A percentile compares a stretch with the other conserved stretches of the same genome.
These are phyloP conservation scores for Globia sparganii DNA, from an alignment of 2,888 invertebrate species.

Conservation along the genomic window DNA sequence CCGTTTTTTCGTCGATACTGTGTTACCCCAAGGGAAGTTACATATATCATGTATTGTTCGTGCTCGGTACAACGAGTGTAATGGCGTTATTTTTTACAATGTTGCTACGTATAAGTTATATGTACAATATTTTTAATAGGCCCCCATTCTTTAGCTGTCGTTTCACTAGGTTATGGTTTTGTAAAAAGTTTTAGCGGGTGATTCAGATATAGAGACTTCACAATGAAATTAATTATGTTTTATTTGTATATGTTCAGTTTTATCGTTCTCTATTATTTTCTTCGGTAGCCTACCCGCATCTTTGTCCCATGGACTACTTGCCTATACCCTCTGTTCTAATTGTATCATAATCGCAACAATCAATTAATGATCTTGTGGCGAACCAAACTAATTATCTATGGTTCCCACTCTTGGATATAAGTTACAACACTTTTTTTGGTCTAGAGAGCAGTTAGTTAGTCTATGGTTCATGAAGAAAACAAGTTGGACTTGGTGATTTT, in stretches of 20 bases:
- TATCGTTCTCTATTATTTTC: background rate
- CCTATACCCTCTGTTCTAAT: background rate
- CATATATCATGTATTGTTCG: slow-evolving; percentile 65
- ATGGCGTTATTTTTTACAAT: slow-evolving; percentile 61
- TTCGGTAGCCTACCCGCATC: background rate
- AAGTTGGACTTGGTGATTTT: background rate
- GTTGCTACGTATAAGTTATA: slow-evolving; percentile 52
- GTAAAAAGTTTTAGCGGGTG: slow-evolving; percentile 5
- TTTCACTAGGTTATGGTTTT: slow-evolving; percentile 38
- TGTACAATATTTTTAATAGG: slow-evolving; percentile 57
- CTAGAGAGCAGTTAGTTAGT: background rate
- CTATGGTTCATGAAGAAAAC: background rate
- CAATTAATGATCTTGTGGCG: background rate
- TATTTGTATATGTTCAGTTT: slow-evolving; percentile 1
- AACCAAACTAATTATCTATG: background rate
- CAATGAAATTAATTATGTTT: background rate
- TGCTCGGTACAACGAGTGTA: slow-evolving; percentile 51
- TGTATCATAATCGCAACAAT: background rate
- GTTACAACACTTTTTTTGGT: background rate
- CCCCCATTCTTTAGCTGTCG: slow-evolving; percentile 53
- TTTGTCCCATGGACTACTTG: background rate
- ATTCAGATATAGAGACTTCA: background rate
- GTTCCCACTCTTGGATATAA: background rate
- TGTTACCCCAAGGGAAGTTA: slow-evolving; percentile 70
- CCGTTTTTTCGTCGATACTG: slow-evolving; percentile 68